These are phyloP conservation scores for Diorhabda carinulata DNA, from an alignment of 1,140 invertebrate genomes.

Conservation along the genomic window DNA sequence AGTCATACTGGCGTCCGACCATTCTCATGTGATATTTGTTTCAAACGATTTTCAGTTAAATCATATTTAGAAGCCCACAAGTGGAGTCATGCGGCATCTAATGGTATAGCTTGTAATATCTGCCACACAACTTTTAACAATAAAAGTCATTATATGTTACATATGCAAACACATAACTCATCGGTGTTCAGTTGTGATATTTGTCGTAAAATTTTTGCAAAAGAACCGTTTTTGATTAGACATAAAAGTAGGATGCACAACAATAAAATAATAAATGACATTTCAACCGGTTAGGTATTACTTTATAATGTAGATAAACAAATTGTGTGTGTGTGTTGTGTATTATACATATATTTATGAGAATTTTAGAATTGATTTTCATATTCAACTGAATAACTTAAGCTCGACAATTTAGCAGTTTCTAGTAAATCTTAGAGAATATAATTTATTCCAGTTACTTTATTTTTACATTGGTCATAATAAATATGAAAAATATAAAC, in stretches of 20 bases:
- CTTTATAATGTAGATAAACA: too few relatives aligned
- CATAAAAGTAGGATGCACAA: constrained; percentile 41
- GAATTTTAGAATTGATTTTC: too few relatives aligned
- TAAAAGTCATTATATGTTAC: constrained; percentile 66
- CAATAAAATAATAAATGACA: neutral
- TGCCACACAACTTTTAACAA: constrained; percentile 65
- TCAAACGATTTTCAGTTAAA: constrained; percentile 73
- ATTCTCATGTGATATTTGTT: constrained; percentile 71
- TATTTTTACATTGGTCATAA: too few relatives aligned
- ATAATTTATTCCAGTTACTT: too few relatives aligned
- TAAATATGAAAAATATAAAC: too few relatives aligned
- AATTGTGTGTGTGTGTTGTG: too few relatives aligned
- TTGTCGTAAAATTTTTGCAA: constrained; percentile 67
- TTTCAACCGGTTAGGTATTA: too few relatives aligned
- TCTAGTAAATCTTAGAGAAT: too few relatives aligned
- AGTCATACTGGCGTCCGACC: constrained; percentile 77
- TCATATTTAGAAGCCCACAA: constrained; percentile 72
- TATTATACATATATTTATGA: too few relatives aligned
- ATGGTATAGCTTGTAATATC: constrained; percentile 65
- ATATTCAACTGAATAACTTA: too few relatives aligned
- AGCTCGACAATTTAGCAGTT: too few relatives aligned
- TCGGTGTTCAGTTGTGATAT: constrained; percentile 68
- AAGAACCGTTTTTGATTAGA: constrained; percentile 72
- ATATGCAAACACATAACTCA: constrained; percentile 68
- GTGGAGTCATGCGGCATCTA: constrained; percentile 72